Conservation (phyloP, 2,888 invertebrate genomes). For the Sinopyrophorus schimmeli region DNA sequence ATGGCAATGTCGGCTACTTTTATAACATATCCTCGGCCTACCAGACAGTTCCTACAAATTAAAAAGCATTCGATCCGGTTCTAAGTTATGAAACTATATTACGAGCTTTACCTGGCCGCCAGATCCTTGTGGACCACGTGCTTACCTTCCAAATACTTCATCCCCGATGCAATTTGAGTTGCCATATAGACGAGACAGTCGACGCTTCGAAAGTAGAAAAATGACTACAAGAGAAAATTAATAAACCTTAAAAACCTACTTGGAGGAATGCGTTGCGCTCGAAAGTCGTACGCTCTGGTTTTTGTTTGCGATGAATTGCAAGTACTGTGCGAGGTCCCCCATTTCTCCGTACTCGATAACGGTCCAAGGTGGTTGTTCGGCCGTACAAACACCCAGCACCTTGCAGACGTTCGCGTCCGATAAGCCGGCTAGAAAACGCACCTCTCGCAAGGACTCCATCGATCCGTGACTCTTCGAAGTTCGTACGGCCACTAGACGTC, state of each 20-base stretch:
- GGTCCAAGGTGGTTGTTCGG: conserved; percentile 67
- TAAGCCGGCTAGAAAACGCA: conserved; percentile 68
- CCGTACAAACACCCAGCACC: conserved; percentile 63
- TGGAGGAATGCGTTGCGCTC: conserved; percentile 49
- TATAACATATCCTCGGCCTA: conserved; percentile 63
- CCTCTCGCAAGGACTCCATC: conserved; percentile 63
- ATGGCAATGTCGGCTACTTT: conserved; percentile 68
- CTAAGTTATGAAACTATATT: too few relatives aligned
- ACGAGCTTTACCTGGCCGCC: conserved; percentile 70
- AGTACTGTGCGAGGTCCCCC: conserved; percentile 73
- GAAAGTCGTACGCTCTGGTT: conserved; percentile 48
- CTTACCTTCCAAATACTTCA: conserved; percentile 78
- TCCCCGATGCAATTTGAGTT: conserved; percentile 76
- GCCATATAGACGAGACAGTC: conserved; percentile 73
- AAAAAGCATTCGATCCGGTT: conserved; percentile 15
- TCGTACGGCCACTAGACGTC: conserved; percentile 60
- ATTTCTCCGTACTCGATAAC: conserved; percentile 75
- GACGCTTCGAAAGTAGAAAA: conserved; percentile 55
- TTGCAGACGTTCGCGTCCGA: conserved; percentile 69
- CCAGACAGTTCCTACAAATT: conserved; percentile 62
- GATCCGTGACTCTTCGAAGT: conserved; percentile 54
- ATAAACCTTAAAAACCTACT: conserved; percentile 38
- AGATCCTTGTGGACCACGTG: conserved; percentile 80
- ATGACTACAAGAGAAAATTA: too few relatives aligned
- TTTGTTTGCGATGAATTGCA: conserved; percentile 56